These are phyloP conservation scores for Stenurella melanura DNA, from an alignment of 2,888 invertebrate species.

Conservation along the genomic window DNA sequence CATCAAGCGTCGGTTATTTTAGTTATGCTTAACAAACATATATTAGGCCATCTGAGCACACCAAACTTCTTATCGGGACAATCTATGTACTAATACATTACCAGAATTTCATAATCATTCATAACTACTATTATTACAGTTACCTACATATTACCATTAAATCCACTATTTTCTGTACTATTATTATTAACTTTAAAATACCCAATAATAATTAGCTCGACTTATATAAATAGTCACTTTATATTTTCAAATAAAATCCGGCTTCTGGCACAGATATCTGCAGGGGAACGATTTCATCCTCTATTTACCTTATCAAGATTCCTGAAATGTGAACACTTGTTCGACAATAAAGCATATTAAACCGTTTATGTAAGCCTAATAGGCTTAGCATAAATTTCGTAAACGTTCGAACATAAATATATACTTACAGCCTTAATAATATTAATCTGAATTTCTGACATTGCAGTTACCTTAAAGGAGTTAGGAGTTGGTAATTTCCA, in stretches of 20 bases:
- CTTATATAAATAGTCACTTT: background rate
- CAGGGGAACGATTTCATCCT: background rate
- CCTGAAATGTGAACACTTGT: conserved; percentile 31
- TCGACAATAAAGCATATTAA: conserved; percentile 34
- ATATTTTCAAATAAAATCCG: background rate
- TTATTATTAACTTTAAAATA: too few species aligned
- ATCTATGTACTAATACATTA: too few species aligned
- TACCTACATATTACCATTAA: too few species aligned
- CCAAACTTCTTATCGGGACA: too few species aligned
- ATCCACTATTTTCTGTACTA: too few species aligned
- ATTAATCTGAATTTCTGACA: conserved; percentile 31
- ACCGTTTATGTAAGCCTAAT: conserved; percentile 33
- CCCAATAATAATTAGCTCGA: too few species aligned
- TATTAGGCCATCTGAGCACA: too few species aligned
- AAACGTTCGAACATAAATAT: conserved; percentile 37
- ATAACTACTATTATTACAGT: too few species aligned
- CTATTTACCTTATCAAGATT: conserved; percentile 32
- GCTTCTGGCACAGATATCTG: background rate
- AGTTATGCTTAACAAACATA: too few species aligned
- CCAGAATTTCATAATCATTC: too few species aligned
- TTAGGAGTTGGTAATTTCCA: conserved; percentile 20
- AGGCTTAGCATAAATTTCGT: conserved; percentile 36
- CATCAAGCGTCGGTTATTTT: too few species aligned
- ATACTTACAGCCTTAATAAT: conserved; percentile 34
- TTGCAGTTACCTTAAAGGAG: conserved; percentile 14